Percentiles rank a stretch among this genome's conserved stretches.
phyloP scores from a whole-genome alignment of 2,113 vertebrate genomes.

The Condylura cristata region DNA sequence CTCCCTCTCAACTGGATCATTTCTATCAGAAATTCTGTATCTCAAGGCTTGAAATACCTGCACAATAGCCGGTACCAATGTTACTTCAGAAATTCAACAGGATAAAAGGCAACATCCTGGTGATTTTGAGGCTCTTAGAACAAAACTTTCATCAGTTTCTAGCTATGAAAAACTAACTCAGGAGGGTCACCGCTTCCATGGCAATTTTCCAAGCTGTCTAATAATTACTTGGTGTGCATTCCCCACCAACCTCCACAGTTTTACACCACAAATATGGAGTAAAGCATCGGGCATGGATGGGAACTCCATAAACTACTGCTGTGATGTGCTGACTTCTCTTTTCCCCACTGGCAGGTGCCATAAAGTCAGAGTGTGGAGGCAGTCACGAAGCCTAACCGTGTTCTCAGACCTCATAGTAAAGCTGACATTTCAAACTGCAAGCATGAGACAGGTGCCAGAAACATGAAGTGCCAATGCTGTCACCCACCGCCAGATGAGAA shows the following conservation, averaged over 20 bases:
- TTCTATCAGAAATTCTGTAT: background rate
- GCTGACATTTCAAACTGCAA: background rate
- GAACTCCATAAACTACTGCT: background rate
- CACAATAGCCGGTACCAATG: background rate
- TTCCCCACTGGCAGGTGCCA: background rate
- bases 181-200: background rate
- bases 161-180: background rate
- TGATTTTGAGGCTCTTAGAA: background rate
- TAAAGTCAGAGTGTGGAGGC: background rate
- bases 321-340: background rate
- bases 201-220: constrained; percentile 32
- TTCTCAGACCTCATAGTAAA: constrained; percentile 9
- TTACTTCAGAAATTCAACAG: background rate
- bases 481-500: background rate
- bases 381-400: background rate
- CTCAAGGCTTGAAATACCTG: background rate
- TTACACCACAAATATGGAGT: background rate
- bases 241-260: background rate
- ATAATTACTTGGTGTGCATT: background rate
- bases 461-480: background rate
- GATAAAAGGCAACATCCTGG: background rate
- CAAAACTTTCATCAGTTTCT: background rate
- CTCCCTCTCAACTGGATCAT: constrained; percentile 19
- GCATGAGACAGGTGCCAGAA: background rate
- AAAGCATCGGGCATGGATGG: background rate